These are phyloP conservation scores for Agonopterix heracliana DNA, from an alignment of 2,888 invertebrate species.

Conservation along the genomic window DNA sequence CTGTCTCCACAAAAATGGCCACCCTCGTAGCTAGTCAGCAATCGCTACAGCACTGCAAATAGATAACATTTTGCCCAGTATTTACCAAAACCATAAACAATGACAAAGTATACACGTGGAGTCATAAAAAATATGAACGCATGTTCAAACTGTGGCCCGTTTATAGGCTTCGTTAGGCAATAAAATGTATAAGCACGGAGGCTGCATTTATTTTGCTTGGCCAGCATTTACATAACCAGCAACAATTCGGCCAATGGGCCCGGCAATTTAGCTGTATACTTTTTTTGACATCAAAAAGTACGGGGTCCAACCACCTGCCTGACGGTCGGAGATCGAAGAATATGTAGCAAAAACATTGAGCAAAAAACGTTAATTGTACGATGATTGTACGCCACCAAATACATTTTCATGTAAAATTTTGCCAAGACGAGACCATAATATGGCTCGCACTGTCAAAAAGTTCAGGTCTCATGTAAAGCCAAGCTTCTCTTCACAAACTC, in stretches of 20 bases:
- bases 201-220: constrained; percentile 30
- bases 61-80: not conserved
- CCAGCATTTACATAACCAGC: constrained; percentile 21
- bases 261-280: constrained; percentile 11
- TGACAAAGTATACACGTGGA: not conserved
- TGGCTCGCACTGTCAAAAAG: too few relatives aligned
- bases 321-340: too few relatives aligned
- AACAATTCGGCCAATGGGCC: constrained; percentile 21
- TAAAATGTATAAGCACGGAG: constrained; percentile 28
- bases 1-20: too few relatives aligned
- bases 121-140: constrained; percentile 4
- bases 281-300: not conserved
- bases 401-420: too few relatives aligned
- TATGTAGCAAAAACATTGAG: too few relatives aligned
- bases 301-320: not conserved
- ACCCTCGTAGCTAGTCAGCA: too few relatives aligned
- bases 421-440: too few relatives aligned
- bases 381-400: too few relatives aligned
- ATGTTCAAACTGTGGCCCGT: constrained; percentile 10
- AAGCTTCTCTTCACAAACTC: too few relatives aligned
- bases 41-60: too few relatives aligned
- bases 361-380: too few relatives aligned
- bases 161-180: constrained; percentile 26
- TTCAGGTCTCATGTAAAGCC: too few relatives aligned
- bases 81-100: constrained; percentile 4